phyloP scores from a whole-genome alignment of 1,140 invertebrate genomes.

The Drosophila auraria region DNA sequence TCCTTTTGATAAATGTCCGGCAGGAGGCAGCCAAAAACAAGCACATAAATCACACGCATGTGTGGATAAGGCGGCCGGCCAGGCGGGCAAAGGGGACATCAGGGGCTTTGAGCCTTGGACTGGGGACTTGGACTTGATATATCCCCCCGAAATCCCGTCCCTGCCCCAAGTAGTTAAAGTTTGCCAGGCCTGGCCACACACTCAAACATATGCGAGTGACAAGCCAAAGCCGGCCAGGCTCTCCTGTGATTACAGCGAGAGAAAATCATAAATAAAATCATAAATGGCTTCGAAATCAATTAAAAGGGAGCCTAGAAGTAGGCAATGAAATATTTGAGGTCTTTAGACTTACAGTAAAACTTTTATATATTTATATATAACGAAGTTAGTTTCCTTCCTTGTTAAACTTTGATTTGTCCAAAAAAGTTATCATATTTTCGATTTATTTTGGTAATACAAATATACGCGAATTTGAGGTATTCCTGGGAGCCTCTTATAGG shows the following conservation, averaged over 20 bases:
- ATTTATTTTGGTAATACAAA: no score
- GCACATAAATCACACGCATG: slow-evolving; percentile 78
- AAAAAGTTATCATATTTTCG: no score
- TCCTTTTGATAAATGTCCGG: slow-evolving; percentile 75
- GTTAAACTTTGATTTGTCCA: no score
- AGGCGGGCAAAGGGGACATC: neutral
- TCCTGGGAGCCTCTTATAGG: no score
- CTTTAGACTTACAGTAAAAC: no score
- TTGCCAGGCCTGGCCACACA: slow-evolving; percentile 24
- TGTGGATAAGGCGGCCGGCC: slow-evolving; percentile 39
- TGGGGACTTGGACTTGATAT: slow-evolving; percentile 35
- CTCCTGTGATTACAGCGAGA: slow-evolving; percentile 10
- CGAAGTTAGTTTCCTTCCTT: no score
- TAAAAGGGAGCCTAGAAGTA: neutral
- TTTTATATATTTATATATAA: no score
- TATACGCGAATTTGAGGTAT: no score
- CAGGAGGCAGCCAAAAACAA: slow-evolving; percentile 71
- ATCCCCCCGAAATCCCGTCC: neutral
- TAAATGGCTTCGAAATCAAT: neutral
- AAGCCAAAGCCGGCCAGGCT: slow-evolving; percentile 26
- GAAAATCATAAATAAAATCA: slow-evolving; percentile 7
- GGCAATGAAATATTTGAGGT: neutral
- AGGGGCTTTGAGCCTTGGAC: slow-evolving; percentile 9
- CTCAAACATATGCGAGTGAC: slow-evolving; percentile 52
- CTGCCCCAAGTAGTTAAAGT: slow-evolving; percentile 40